These are phyloP conservation scores for Dasypus novemcinctus DNA, from an alignment of 2,113 vertebrate species.

Conservation along the genomic window DNA sequence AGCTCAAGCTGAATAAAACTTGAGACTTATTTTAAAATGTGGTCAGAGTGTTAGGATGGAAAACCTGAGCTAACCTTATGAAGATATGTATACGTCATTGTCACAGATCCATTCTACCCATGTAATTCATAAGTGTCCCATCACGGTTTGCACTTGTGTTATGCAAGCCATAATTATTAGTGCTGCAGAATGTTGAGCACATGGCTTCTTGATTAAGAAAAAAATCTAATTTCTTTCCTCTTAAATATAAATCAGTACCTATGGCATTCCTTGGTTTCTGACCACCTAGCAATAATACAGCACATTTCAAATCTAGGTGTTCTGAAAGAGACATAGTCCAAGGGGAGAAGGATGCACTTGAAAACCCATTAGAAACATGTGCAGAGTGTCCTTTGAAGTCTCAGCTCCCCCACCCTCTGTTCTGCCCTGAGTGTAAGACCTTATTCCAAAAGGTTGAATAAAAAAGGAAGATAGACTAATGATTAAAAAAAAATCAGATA, in stretches of 20 bases:
- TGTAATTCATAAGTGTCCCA: neutral
- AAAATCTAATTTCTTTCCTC: constrained; percentile 36
- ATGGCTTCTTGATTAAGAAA: neutral
- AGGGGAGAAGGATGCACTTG: constrained; percentile 64
- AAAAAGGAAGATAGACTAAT: constrained; percentile 79
- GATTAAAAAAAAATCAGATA: constrained; percentile 82
- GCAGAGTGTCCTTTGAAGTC: constrained; percentile 50
- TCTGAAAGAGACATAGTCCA: constrained; percentile 49
- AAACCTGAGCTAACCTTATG: neutral
- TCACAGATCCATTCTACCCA: neutral
- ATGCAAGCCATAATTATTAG: neutral
- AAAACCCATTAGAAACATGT: constrained; percentile 60
- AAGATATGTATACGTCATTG: neutral
- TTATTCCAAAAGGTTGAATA: constrained; percentile 83
- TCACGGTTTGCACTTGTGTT: neutral
- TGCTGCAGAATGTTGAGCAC: neutral
- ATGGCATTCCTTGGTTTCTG: constrained; percentile 41
- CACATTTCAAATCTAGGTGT: constrained; percentile 42
- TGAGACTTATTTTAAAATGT: neutral
- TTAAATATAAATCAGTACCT: constrained; percentile 19
- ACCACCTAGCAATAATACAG: constrained; percentile 15
- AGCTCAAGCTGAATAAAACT: neutral
- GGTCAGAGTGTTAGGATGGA: neutral
- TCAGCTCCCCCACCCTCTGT: neutral
- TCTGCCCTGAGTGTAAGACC: constrained; percentile 65